Evolutionary conservation across 2,797 vertebrate genomes (phyloP).

Genomic region (Betta splendens): DNA sequence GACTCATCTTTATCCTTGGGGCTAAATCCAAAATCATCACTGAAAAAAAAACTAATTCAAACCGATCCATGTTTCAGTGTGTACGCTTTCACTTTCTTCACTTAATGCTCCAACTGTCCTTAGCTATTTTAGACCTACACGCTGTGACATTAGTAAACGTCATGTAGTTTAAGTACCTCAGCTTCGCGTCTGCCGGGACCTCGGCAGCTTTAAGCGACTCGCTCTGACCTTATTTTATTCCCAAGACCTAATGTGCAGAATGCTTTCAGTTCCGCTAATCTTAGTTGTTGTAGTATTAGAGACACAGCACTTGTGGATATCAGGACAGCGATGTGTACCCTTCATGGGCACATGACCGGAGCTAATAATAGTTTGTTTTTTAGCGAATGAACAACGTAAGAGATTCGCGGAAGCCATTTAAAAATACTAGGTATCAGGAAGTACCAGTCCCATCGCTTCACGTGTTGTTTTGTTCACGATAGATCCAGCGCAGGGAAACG

Average conservation of each 20-base stretch:
- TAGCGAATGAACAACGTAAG: constrained; percentile 23
- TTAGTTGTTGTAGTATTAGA: constrained; percentile 9
- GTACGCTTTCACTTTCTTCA: constrained; percentile 29
- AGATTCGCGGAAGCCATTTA: constrained; percentile 36
- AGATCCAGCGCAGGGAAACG: neutral
- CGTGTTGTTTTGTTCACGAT: constrained; percentile 28
- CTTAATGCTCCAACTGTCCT: too few species aligned
- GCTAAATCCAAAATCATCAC: constrained; percentile 26
- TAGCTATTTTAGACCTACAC: constrained; percentile 22
- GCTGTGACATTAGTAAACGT: constrained; percentile 37
- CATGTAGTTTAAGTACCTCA: constrained; percentile 22
- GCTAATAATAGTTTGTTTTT: constrained; percentile 60
- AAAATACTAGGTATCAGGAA: constrained; percentile 18
- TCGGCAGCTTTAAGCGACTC: constrained; percentile 19
- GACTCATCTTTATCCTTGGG: constrained; percentile 1
- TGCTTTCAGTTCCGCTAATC: constrained; percentile 21
- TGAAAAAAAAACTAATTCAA: too few species aligned
- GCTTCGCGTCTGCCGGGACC: neutral
- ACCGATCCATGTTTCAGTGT: too few species aligned
- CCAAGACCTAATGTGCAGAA: constrained; percentile 18
- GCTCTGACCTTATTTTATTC: constrained; percentile 26
- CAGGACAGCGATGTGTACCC: constrained; percentile 12
- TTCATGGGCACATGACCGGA: constrained; percentile 13
- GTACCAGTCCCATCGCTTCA: neutral
- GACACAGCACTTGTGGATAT: constrained; percentile 34